Base-by-base conservation (phyloP, 1,140 invertebrate species). In the Agrypnia vestita region DNA sequence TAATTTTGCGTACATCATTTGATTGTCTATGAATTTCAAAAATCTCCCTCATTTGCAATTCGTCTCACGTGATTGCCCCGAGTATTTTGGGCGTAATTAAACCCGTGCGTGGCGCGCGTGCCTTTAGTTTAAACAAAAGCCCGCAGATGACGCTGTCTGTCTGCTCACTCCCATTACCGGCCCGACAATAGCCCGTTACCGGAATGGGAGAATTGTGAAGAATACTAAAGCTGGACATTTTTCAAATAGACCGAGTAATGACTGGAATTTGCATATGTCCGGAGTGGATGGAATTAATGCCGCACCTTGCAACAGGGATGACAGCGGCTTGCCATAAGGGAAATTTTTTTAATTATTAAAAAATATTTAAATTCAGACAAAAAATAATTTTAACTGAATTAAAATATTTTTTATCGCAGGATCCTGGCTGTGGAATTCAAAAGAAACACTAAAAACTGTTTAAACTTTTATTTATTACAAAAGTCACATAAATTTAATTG, bases 241-340 rank as follows among this genome's bases (percentile, higher is more conserved):
- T 80, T 80, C 79, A 80, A 80, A 80, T 80, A 76, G 62, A 73
- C n/a, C 25, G 49, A 80, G 79, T 80, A 80, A 80, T 80, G 79
- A 80, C 73, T 80, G 19, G 75, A 80, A 80, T 80, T 80, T 80
- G 79, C 79, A 80, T 80, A 76, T 53, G 79, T 76, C 75, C 74
- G 21, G 25, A 35, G 19, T 25, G 69, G 19, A 43, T 10, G 43
- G 12, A 17, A 17, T 69, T 69, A 49, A 49, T 69, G 15, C 64
- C 17, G 64, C n/a, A 51, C 44, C 19, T 69, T 69, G 46, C n/a
- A 49, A 46, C 43, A 69, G 64, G 64, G 64, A 11, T 47, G 44
- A 9, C 3, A 17, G 17, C 0, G 13, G 9, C 55, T 59, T 17
- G 10, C 1, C n/a, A 4, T 51, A 51, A n/a, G n/a, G n/a, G n/a